Conservation (phyloP, 2,888 invertebrate species). For the Stenolophus ochropezus region DNA sequence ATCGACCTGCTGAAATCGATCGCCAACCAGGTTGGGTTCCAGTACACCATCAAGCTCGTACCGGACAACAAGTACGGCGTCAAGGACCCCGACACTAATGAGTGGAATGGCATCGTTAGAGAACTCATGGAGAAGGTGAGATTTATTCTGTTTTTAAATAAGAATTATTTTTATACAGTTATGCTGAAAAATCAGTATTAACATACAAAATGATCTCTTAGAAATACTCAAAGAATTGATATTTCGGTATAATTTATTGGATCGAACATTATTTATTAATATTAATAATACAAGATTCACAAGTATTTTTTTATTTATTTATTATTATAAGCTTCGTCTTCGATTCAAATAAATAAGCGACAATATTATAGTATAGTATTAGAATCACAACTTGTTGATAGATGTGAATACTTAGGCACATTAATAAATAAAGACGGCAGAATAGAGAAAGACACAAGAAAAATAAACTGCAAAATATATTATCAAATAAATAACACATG, state of each 20-base stretch:
- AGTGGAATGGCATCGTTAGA: conserved; percentile 93
- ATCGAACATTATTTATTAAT: no score
- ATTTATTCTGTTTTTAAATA: background rate
- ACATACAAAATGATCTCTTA: no score
- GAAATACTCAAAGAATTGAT: no score
- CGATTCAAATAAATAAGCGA: no score
- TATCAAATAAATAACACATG: background rate
- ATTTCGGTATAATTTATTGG: no score
- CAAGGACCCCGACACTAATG: conserved; percentile 88
- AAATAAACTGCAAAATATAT: background rate
- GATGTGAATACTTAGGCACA: background rate
- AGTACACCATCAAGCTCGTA: conserved; percentile 88
- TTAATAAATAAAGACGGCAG: background rate
- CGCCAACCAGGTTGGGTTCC: conserved; percentile 89
- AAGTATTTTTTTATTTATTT: no score
- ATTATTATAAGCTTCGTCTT: no score
- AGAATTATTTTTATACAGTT: background rate
- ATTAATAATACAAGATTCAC: no score
- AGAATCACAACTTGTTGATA: background rate
- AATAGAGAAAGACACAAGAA: background rate
- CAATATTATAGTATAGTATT: no score
- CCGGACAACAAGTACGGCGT: conserved; percentile 94
- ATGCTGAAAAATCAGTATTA: no score
- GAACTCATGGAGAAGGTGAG: conserved; percentile 90
- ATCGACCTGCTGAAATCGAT: conserved; percentile 91